Evolutionary conservation across 2,113 vertebrate species (phyloP).

Genomic region (Epinephelus cyanopodus): DNA sequence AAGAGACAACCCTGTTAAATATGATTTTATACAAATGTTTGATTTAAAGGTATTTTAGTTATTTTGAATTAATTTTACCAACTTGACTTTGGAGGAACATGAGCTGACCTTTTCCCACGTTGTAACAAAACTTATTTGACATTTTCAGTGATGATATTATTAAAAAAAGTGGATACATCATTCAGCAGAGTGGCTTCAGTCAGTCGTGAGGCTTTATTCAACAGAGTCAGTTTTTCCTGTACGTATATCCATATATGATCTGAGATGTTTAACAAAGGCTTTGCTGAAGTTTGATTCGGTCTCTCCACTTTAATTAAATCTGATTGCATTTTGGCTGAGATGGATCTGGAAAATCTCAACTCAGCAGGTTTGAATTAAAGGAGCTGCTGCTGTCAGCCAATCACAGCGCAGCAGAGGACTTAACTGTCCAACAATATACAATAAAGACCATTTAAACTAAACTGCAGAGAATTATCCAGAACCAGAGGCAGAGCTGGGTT

Average conservation of each 20-base stretch:
- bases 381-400: background rate
- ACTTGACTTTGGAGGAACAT: too few species aligned
- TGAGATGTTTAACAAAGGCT: slow-evolving; percentile 1
- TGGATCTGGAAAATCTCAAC: slow-evolving; percentile 16
- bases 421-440: background rate
- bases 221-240: background rate
- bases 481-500: background rate
- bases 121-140: too few species aligned
- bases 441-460: background rate
- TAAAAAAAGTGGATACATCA: too few species aligned
- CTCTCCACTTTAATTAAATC: slow-evolving; percentile 5
- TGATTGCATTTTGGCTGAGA: slow-evolving; percentile 31
- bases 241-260: background rate
- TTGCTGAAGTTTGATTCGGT: background rate
- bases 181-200: too few species aligned
- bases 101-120: too few species aligned
- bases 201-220: too few species aligned
- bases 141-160: too few species aligned
- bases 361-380: slow-evolving; percentile 26
- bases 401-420: background rate
- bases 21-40: too few species aligned
- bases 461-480: background rate
- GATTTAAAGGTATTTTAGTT: too few species aligned
- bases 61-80: too few species aligned
- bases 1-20: too few species aligned